Evolutionary conservation across 2,888 invertebrate genomes (phyloP), one percentile per base, ranked within the genome.

Genomic region (Dryobota labecula): DNA sequence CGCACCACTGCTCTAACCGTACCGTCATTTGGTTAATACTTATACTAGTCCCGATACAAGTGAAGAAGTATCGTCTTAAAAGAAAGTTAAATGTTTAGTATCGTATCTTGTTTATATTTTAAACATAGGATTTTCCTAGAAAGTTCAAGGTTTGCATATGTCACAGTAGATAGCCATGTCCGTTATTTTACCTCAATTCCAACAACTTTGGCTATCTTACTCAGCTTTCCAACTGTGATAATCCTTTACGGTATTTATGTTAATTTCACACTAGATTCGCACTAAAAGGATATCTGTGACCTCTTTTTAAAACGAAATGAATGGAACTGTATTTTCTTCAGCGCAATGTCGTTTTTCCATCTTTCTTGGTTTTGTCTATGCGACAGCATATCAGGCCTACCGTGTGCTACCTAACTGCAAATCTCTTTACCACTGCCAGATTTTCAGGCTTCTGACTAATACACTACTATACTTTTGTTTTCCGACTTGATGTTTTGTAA

Each of bases 201-300:
- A 20, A 45, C 67, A 20, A 45, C 58, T 82, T 68, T 65, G 72
- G 82, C 78, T 79, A 81, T 79, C 78, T 77, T 65, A 36, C 62
- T 56, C 30, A 45, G 68, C 82, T 73, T 82, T 82, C 82, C 69
- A 78, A 73, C 69, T 61, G 82, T 63, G 78, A 69, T 77, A 73
- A 71, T 68, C 73, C 58, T 81, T 65, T 24, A 63, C 33, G 63
- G 69, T 69, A 51, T 7, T 68, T 80, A 78, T 81, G 82, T 36
- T 51, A 79, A 77, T 80, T 63, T 77, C 60, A 66, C 43, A 60
- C 78, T 51, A 66, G 62, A 66, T 70, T 70, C 20, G n/a, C 30
- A 45, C n/a, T 60, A 41, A 24, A 43, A 53, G 58, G 67, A 77
- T 60, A 20, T 54, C 2, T 36, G 24, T 54, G 15, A 41, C 11